Percentiles rank a stretch among this genome's conserved stretches.
These are phyloP conservation scores for Cyphomyrus discorhynchus DNA, from an alignment of 2,113 vertebrate genomes.

Conservation along the genomic window DNA sequence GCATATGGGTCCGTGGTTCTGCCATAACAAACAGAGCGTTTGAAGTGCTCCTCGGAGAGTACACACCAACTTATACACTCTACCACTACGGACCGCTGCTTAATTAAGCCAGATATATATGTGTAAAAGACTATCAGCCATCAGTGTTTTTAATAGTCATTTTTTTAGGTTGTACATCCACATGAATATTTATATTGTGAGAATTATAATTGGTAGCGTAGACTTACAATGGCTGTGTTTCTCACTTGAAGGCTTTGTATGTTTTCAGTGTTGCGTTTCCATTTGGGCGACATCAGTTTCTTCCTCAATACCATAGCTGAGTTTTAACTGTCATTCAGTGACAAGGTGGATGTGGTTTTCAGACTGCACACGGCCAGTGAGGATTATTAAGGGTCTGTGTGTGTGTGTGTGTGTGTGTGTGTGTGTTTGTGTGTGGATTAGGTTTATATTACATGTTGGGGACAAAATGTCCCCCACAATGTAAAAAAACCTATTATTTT, in stretches of 20 bases:
- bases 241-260: constrained; percentile 59
- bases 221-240: constrained; percentile 64
- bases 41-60: constrained; percentile 65
- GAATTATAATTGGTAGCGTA: constrained; percentile 64
- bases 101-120: constrained; percentile 64
- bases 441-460: too few relatives aligned
- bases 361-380: too few relatives aligned
- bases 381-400: neutral
- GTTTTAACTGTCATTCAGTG: neutral
- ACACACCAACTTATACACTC: constrained; percentile 38
- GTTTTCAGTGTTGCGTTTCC: constrained; percentile 50
- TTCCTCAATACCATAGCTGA: neutral
- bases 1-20: constrained; percentile 59
- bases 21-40: constrained; percentile 68
- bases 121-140: constrained; percentile 59
- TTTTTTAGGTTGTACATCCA: constrained; percentile 53
- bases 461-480: too few relatives aligned
- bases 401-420: neutral
- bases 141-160: constrained; percentile 52
- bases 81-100: constrained; percentile 48
- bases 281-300: constrained; percentile 41
- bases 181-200: constrained; percentile 74
- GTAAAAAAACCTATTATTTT: too few relatives aligned
- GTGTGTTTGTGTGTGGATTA: neutral
- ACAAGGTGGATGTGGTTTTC: neutral